Base-by-base conservation (phyloP, 2,888 invertebrate genomes). In the Ichneumon xanthorius region DNA sequence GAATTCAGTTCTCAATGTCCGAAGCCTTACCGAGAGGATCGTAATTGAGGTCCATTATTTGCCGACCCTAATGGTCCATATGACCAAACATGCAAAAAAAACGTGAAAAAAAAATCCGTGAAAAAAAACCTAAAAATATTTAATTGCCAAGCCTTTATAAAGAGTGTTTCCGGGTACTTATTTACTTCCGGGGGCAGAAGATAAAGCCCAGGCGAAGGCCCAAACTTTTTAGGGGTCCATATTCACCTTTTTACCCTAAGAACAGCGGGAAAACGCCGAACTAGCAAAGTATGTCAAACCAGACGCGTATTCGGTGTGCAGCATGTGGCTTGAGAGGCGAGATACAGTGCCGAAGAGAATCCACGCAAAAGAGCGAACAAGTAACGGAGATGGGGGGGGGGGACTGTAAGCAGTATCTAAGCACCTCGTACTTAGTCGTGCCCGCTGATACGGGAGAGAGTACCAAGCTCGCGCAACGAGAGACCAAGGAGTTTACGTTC, bases 401-500 rank as follows among this genome's bases (percentile, higher is more conserved):
- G 61, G 53, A 76, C 81, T 61, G 81, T 82, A 50, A 82, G 76
- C 71, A 61, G 40, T 16, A 22, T 61, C 48, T 33, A 48, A 63
- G 79, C 61, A 37, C 55, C 45, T 45, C 72, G 67, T 80, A 71
- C 53, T 45, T 55, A 53, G 72, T 53, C 48, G 61, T 40, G 30
- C 22, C 50, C 48, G 67, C 72, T 33, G 68, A 26, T 40, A 40
- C 48, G 45, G 26, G 37, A 7, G 16, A 50, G 67, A 75, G 40
- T 73, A n/a, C 48, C 45, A 70, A 53, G 75, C 63, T 55, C 45
- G 40, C 63, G 16, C 71, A 67, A 67, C 55, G 65, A 55, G 68
- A 65, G 55, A 82, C 19, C 71, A 76, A 48, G 50, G 68, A 75
- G 72, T 76, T 48, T 48, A 82, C 76, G 85, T 90, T 90, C 89